These are phyloP conservation scores for Strix aluco DNA, from an alignment of 2,113 vertebrate genomes.

Conservation along the genomic window DNA sequence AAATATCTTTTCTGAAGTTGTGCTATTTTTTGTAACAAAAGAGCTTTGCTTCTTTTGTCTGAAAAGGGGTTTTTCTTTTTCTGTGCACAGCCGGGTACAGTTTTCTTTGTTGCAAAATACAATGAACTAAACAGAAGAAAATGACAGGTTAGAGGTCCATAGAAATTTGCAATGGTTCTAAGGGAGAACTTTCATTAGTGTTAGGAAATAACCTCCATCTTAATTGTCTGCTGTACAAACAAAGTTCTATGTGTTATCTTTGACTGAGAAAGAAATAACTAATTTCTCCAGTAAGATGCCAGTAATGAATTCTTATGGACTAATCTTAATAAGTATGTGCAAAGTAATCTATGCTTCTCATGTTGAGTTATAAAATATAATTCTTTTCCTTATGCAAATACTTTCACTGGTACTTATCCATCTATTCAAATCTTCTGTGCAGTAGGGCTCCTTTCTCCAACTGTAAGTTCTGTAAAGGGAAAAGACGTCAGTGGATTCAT, in stretches of 20 bases:
- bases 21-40: constrained; percentile 55
- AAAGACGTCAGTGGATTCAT: background rate
- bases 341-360: constrained; percentile 47
- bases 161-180: constrained; percentile 53
- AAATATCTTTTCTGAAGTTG: constrained; percentile 2
- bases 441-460: constrained; percentile 33
- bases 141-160: constrained; percentile 47
- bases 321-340: constrained; percentile 61
- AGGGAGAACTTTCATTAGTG: constrained; percentile 51
- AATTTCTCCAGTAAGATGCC: constrained; percentile 61
- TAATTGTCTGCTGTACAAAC: constrained; percentile 67
- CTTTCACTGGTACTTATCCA: constrained; percentile 52
- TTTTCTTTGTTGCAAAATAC: constrained; percentile 60
- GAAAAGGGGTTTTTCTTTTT: constrained; percentile 53
- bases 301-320: constrained; percentile 60
- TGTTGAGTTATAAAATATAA: constrained; percentile 59
- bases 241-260: constrained; percentile 53
- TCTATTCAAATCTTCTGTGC: constrained; percentile 49
- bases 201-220: constrained; percentile 67
- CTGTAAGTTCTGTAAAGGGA: constrained; percentile 12
- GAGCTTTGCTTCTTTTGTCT: constrained; percentile 64
- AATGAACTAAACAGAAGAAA: constrained; percentile 46
- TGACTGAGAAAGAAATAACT: constrained; percentile 62
- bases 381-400: constrained; percentile 59
- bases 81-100: constrained; percentile 7